A percentile compares a stretch with the other conserved stretches of the same genome.
Evolutionary conservation across 1,140 invertebrate species (phyloP).

Genomic region (Caenorhabditis inopinata): DNA sequence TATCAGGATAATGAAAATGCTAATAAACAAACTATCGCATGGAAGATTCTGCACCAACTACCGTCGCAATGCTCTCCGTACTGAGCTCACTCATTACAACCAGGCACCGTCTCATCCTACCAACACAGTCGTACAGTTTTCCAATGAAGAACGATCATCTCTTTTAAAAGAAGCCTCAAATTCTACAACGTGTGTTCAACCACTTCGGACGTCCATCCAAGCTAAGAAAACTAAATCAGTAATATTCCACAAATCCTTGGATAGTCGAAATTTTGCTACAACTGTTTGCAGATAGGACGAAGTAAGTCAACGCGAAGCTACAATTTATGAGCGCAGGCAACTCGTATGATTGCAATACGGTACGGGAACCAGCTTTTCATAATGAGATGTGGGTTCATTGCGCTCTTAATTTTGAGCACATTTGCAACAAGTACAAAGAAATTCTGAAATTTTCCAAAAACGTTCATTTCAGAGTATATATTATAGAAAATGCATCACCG

Average conservation of each 20-base stretch:
- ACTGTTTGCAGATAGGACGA: conserved; percentile 21
- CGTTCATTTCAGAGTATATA: no score
- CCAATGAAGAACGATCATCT: neutral
- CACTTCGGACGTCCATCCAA: conserved; percentile 6
- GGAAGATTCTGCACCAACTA: conserved; percentile 27
- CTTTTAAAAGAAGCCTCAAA: neutral
- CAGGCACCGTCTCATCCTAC: conserved; percentile 6
- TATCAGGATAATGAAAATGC: conserved; percentile 44
- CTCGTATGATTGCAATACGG: neutral
- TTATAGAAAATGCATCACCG: no score
- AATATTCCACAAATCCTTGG: neutral
- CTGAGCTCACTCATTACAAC: conserved; percentile 16
- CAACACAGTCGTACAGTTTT: neutral
- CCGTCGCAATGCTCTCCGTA: conserved; percentile 8
- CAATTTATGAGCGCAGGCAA: neutral
- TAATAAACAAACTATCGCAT: conserved; percentile 31
- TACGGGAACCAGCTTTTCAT: neutral
- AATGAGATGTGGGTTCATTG: no score
- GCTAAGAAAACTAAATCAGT: conserved; percentile 1
- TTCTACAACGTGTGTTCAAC: neutral
- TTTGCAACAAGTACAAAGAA: no score
- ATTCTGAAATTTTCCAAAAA: no score
- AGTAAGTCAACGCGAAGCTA: conserved; percentile 6
- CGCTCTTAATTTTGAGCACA: no score
- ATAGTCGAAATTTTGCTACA: neutral